Percentiles rank a stretch among this genome's conserved stretches.
Conservation (phyloP, 2,888 invertebrate genomes). For the Cabera pusaria region DNA sequence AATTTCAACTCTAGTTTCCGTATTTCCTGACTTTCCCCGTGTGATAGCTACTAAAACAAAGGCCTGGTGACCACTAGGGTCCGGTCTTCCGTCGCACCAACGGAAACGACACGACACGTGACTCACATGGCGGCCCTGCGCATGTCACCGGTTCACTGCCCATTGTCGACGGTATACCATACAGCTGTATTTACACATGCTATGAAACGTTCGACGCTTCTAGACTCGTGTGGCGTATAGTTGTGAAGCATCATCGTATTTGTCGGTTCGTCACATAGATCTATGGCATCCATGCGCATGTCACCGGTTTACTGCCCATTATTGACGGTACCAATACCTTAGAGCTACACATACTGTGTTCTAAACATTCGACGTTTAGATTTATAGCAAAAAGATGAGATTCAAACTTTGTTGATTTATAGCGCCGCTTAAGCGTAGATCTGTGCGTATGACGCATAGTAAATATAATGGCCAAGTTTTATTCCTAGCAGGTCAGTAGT, state of each 20-base stretch:
- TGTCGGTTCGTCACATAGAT: constrained; percentile 71
- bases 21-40: constrained; percentile 22
- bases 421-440: no score
- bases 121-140: constrained; percentile 51
- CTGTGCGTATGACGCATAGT: no score
- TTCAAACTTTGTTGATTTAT: no score
- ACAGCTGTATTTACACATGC: no score
- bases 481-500: no score
- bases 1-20: constrained; percentile 14
- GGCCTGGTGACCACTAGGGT: constrained; percentile 24
- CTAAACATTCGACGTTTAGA: no score
- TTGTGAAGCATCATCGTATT: no score
- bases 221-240: no score
- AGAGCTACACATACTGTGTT: no score
- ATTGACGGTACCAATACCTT: constrained; percentile 60
- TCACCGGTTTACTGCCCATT: constrained; percentile 56
- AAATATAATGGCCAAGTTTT: no score
- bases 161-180: constrained; percentile 63
- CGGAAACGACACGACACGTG: constrained; percentile 72
- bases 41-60: constrained; percentile 18
- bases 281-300: constrained; percentile 43
- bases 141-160: constrained; percentile 47
- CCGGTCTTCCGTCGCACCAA: constrained; percentile 60
- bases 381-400: no score
- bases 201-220: no score